phyloP scores from a whole-genome alignment of 1,140 invertebrate genomes.

The Drosophila tristis region DNA sequence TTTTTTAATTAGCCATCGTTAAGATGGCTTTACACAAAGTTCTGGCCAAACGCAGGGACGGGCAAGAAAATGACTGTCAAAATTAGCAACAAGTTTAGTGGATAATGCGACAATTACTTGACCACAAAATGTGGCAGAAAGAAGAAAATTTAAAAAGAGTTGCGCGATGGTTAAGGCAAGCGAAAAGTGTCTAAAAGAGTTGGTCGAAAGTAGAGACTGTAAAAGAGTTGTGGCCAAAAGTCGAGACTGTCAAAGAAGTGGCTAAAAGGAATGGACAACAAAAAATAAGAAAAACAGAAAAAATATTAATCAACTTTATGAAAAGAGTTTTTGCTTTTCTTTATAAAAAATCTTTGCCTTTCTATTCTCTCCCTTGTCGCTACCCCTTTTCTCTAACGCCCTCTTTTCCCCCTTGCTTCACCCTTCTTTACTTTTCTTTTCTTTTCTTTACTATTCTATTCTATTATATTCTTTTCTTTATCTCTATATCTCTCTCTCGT shows the following conservation, averaged over 20 bases:
- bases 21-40: slow-evolving; percentile 49
- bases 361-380: not conserved
- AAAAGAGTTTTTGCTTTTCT: slow-evolving; percentile 36
- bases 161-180: no score
- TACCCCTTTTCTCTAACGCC: not conserved
- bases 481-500: not conserved
- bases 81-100: slow-evolving; percentile 73
- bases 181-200: no score
- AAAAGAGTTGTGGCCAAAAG: no score
- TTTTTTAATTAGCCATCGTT: slow-evolving; percentile 79
- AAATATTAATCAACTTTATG: slow-evolving; percentile 39
- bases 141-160: slow-evolving; percentile 16
- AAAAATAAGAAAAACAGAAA: slow-evolving; percentile 14
- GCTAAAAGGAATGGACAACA: slow-evolving; percentile 16
- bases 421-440: slow-evolving; percentile 21
- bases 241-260: no score
- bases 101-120: slow-evolving; percentile 61
- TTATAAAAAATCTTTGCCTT: slow-evolving; percentile 45
- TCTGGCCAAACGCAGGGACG: slow-evolving; percentile 2
- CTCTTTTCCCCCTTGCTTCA: slow-evolving; percentile 25
- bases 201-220: no score
- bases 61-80: slow-evolving; percentile 71
- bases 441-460: not conserved
- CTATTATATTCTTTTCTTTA: not conserved
- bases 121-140: slow-evolving; percentile 37